Evolutionary conservation across 2,888 invertebrate genomes (phyloP), one percentile per base, ranked within the genome.

Genomic region (Trissolcus brochymenae): DNA sequence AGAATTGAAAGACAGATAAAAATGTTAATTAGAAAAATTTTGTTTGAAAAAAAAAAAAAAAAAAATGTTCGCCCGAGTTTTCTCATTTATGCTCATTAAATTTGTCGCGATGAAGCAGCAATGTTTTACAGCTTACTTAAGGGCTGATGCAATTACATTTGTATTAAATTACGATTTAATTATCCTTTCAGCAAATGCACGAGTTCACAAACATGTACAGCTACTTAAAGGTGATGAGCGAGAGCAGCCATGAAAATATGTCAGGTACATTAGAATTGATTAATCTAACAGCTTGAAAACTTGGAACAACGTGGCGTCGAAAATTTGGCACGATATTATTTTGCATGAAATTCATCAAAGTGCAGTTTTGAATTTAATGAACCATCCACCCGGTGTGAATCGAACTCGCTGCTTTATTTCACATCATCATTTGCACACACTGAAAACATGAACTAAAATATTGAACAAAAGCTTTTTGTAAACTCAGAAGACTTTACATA

Each of bases 141-240:
- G 53, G 7, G 35, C 25, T 49, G 29, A 53, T 43, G 16, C 19
- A 51, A 19, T 61, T 67, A 49, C 25, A 21, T 19, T 56, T 50
- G n/a, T 35, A 50, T 59, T 60, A 29, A 54, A 57, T 55, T 57
- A 57, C 6, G 35, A 62, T 66, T 76, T 73, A 17, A 61, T 76
- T 65, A 71, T 61, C 51, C 75, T 76, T 76, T 57, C 91, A 94
- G 94, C 94, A 95, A 93, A 95, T 96, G 91, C 95, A 95, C 88
- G 95, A 95, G 88, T 94, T 96, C 86, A 94, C 95, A 60, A 95
- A 94, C 86, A 95, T 95, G 93, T 96, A 96, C 87, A 94, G 95
- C 84, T 95, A 95, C 87, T 91, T 96, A 84, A 95, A 95, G 89
- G 95, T 94, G 79, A 94, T 95, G 89, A 93, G 93, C 46, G 92